Evolutionary conservation across 1,140 invertebrate species (phyloP).

Genomic region (Bombus soroeensis): DNA sequence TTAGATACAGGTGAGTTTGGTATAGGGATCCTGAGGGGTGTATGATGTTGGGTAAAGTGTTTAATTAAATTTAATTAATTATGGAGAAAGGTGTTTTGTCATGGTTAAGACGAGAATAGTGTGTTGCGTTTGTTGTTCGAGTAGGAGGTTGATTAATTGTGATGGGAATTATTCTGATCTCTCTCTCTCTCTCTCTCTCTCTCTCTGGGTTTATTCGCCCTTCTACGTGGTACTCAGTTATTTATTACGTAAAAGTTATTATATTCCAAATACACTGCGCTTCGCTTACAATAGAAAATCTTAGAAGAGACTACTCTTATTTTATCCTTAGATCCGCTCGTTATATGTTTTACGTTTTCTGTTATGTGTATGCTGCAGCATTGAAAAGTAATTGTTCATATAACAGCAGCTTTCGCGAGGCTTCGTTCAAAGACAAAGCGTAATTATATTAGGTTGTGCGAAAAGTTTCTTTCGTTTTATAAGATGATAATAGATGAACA

Average conservation of each 20-base stretch:
- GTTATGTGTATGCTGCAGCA: too few species aligned
- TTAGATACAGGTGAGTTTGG: background rate
- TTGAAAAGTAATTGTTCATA: too few species aligned
- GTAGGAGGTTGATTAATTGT: background rate
- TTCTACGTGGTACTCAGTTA: background rate
- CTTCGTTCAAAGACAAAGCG: too few species aligned
- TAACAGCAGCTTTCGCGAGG: too few species aligned
- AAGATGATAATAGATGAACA: too few species aligned
- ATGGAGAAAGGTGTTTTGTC: background rate
- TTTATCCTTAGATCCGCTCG: background rate
- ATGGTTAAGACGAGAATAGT: background rate
- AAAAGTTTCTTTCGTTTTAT: too few species aligned
- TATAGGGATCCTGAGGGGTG: background rate
- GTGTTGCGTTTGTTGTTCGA: background rate
- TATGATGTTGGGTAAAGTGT: background rate
- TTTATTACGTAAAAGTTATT: background rate
- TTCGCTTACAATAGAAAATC: background rate
- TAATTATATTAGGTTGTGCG: too few species aligned
- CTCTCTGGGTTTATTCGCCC: background rate
- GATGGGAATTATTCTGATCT: background rate
- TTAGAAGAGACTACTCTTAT: background rate
- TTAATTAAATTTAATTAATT: slow-evolving; percentile 7
- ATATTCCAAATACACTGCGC: background rate
- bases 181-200: background rate
- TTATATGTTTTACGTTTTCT: too few species aligned